Base-by-base conservation (phyloP, 2,797 vertebrate species). In the Gymnothorax javanicus region DNA sequence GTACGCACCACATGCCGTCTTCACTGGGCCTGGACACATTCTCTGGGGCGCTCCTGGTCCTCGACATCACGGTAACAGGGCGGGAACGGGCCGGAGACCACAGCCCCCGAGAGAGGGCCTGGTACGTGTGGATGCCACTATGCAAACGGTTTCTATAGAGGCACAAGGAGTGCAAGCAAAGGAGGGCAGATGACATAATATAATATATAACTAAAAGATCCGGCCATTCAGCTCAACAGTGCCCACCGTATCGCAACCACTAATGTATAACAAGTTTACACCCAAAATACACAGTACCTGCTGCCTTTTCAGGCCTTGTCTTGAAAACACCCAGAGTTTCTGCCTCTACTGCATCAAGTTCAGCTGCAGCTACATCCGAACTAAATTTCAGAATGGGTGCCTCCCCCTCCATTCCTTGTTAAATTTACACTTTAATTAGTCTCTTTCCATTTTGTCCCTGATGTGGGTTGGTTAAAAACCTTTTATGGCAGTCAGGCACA, bases 121-220 rank as follows among this genome's bases (percentile, higher is more conserved):
- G 84, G 23, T 91, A 94, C 90, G 92, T 95, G 89, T 89, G 91
- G 54, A 89, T 86, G 4, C 91, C 86, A 13, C 89, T 92, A 60
- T 93, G 94, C 87, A 95, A 93, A 79, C 94, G 93, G 56, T 89
- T 91, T 52, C 75, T 79, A 54, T 2, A 25, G 23, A 5, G 20
- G 4, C 25, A 20, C 9, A 13, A 25, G 62, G 43, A 87, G 75
- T 43, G 17, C 57, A 50, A 50, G 13, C 58, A 87, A 54, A 81
- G 33, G 57, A 54, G 57, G 57, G 60, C 1, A 85, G 57, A 13
- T 2, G 43, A 52, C 4, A 7, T 71, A 43, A 43, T 43, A 43
- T 43, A 43, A 43, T 43, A 43, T 43, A 43, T 2, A 43, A 43
- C 33, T 1, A 43, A 43, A 43, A 43, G 2, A 43, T 43, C 2